Percentiles rank a stretch among this genome's conserved stretches.
Evolutionary conservation across 64 coral and sea anemone species (phyloP).

Genomic region (Astreopora myriophthalma): DNA sequence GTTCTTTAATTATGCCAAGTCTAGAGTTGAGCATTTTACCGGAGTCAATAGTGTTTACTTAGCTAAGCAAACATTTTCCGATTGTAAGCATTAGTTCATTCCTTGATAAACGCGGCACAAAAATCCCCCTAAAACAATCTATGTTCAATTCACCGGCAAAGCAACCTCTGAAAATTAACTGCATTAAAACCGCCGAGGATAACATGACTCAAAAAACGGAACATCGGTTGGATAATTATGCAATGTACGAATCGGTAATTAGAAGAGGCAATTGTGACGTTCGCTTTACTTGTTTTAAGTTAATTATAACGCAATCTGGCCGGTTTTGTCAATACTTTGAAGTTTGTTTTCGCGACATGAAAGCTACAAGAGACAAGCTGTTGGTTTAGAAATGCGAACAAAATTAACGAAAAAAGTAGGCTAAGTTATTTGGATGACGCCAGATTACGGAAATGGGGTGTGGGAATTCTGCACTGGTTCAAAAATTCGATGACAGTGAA

Average conservation of each 20-base stretch:
- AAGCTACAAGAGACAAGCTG: background rate
- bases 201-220: background rate
- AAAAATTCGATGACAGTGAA: background rate
- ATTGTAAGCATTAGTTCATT: no score
- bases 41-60: no score
- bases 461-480: background rate
- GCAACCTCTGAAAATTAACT: no score
- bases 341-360: background rate
- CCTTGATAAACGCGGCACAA: no score
- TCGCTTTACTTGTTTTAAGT: background rate
- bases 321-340: background rate
- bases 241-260: background rate
- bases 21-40: no score
- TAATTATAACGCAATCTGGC: slow-evolving; percentile 14
- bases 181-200: background rate
- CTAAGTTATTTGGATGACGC: background rate
- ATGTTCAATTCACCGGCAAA: no score
- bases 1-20: no score
- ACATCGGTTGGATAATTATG: background rate
- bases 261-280: slow-evolving; percentile 6
- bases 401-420: background rate
- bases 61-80: no score
- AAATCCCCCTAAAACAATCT: no score
- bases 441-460: background rate
- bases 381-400: background rate